A percentile compares a stretch with the other conserved stretches of the same genome.
These are phyloP conservation scores for Norana najaformis DNA, from an alignment of 2,888 invertebrate species.

Conservation along the genomic window DNA sequence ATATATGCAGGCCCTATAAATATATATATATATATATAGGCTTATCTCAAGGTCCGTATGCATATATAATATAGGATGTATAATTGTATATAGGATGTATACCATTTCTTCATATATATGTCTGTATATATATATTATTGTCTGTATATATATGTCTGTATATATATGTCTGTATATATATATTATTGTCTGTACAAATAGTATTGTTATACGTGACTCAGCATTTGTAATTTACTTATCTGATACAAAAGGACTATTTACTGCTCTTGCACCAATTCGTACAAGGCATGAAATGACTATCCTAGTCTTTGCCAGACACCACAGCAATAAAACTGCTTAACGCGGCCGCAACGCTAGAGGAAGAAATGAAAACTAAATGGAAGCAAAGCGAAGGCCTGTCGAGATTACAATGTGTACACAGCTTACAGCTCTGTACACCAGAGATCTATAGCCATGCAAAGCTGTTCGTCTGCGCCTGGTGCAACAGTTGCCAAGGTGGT, in stretches of 20 bases:
- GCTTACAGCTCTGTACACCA: neutral
- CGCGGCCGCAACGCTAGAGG: neutral
- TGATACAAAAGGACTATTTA: neutral
- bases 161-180: neutral
- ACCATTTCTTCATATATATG: too few relatives aligned
- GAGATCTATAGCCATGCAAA: neutral
- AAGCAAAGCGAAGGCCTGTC: neutral
- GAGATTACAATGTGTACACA: neutral
- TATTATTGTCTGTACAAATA: too few relatives aligned
- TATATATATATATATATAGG: too few relatives aligned
- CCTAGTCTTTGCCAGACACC: neutral
- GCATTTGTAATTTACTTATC: neutral
- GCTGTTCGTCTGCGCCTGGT: neutral
- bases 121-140: too few relatives aligned
- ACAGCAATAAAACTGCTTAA: neutral
- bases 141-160: too few relatives aligned
- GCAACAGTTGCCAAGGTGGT: neutral
- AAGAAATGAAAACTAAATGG: neutral
- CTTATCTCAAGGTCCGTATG: too few relatives aligned
- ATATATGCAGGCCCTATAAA: too few relatives aligned
- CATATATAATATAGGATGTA: too few relatives aligned
- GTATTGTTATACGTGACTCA: neutral
- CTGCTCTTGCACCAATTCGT: neutral
- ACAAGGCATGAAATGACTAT: neutral
- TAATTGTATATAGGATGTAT: too few relatives aligned